A percentile compares a stretch with the other conserved stretches of the same genome.
phyloP scores from a whole-genome alignment of 64 coral and sea anemone species.

The Anthopleura sola region DNA sequence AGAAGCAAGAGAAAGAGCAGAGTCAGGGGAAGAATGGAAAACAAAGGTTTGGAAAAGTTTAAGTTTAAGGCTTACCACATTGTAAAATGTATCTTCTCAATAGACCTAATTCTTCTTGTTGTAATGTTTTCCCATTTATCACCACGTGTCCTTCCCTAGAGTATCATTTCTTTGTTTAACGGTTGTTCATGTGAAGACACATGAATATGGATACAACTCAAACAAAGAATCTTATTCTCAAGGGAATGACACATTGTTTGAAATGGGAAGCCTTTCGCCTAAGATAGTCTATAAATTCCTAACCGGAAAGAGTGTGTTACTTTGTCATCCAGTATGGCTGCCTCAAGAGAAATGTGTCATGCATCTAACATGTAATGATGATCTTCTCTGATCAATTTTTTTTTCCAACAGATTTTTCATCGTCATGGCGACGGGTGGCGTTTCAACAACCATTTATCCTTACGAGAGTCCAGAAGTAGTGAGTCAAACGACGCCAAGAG shows the following conservation, averaged over 20 bases:
- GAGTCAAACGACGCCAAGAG: conserved; percentile 2
- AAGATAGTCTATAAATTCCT: background rate
- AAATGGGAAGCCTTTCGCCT: background rate
- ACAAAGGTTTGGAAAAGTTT: conserved; percentile 45
- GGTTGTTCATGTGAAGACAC: too few species aligned
- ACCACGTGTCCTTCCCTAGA: too few species aligned
- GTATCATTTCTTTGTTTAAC: background rate
- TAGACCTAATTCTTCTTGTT: too few species aligned
- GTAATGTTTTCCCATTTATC: background rate
- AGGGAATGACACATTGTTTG: background rate
- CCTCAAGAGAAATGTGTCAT: too few species aligned
- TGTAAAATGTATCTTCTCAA: too few species aligned
- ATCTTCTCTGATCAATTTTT: conserved; percentile 5
- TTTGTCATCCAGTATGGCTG: too few species aligned
- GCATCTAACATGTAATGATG: background rate
- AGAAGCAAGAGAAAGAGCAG: conserved; percentile 78
- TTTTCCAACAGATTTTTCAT: conserved; percentile 69
- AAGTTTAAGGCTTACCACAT: too few species aligned
- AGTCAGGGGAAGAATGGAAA: conserved; percentile 75
- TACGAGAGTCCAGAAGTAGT: background rate
- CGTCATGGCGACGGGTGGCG: conserved; percentile 78
- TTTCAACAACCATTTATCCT: conserved; percentile 69
- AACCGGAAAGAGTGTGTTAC: background rate
- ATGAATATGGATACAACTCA: too few species aligned
- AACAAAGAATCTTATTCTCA: background rate